Evolutionary conservation across 1,140 invertebrate species (phyloP), one percentile per base, ranked within the genome.

Genomic region (Drosophila azteca): DNA sequence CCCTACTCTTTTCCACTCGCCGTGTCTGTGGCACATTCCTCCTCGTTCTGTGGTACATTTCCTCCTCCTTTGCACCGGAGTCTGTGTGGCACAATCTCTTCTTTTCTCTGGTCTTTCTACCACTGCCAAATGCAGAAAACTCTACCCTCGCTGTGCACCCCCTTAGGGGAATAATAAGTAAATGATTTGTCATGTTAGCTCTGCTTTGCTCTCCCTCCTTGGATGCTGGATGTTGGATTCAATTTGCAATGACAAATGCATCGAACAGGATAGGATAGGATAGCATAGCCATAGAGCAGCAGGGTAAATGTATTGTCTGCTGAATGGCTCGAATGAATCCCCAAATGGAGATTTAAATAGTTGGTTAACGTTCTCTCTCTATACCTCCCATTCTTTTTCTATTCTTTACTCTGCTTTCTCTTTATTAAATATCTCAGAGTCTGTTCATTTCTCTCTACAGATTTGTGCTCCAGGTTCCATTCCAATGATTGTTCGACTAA

Each of bases 141-240:
- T 61, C 15, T 62, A n/a, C 39, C 13, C n/a, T 22, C 13, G 45
- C 29, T 35, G 15, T 13, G n/a, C 29, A 35, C 3, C 35, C 17
- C 50, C 51, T 29, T 72, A 26, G 31, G 68, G 46, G 61, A 41
- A 83, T 84, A 84, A 81, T 70, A 81, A 75, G 77, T 63, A 81
- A 87, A 87, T 85, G 82, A 85, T 87, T 85, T 81, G 73, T 87
- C 82, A 87, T 78, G 78, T 78, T 62, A 59, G 65, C 64, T 77
- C 43, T 45, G 50, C 53, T 54, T 5, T 24, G 24, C 24, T 24
- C 24, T 24, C 31, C 45, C 50, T 59, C 51, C 51, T 64, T 41
- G 39, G 35, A 39, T 39, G 11, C 2, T 39, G 35, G 35, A 13
- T 50, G 50, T 59, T 51, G 46, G 55, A 72, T 72, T 57, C 66